Conservation (phyloP, 1,140 invertebrate genomes). For the Micrasema minimum region DNA sequence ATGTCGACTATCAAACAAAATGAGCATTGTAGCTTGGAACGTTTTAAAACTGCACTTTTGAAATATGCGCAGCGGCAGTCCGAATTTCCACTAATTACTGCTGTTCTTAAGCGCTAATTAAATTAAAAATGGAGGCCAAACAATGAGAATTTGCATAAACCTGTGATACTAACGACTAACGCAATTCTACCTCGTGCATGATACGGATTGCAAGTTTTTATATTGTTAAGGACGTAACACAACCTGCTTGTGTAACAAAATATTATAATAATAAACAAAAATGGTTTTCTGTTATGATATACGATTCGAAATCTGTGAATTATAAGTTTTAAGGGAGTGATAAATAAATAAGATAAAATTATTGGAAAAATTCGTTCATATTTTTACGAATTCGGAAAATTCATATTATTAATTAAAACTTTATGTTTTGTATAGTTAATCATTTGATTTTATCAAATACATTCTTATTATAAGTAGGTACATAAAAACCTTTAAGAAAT, state of each 20-base stretch:
- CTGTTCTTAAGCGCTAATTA: constrained; percentile 12
- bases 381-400: not conserved
- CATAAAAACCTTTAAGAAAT: too few species aligned
- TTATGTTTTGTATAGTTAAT: too few species aligned
- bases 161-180: constrained; percentile 4
- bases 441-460: too few species aligned
- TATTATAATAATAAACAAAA: not conserved
- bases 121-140: constrained; percentile 17
- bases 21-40: too few species aligned
- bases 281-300: not conserved
- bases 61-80: not conserved
- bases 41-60: not conserved
- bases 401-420: not conserved
- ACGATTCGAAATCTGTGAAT: not conserved
- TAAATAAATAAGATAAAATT: not conserved
- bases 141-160: constrained; percentile 20
- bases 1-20: too few species aligned
- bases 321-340: not conserved
- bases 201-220: constrained; percentile 4
- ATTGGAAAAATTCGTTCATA: not conserved
- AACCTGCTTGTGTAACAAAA: not conserved
- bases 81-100: constrained; percentile 12
- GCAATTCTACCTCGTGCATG: not conserved
- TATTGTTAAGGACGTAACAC: constrained; percentile 6
- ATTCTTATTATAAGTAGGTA: too few species aligned